Base-by-base conservation (phyloP, 1,140 invertebrate genomes). In the Nymphalis io region DNA sequence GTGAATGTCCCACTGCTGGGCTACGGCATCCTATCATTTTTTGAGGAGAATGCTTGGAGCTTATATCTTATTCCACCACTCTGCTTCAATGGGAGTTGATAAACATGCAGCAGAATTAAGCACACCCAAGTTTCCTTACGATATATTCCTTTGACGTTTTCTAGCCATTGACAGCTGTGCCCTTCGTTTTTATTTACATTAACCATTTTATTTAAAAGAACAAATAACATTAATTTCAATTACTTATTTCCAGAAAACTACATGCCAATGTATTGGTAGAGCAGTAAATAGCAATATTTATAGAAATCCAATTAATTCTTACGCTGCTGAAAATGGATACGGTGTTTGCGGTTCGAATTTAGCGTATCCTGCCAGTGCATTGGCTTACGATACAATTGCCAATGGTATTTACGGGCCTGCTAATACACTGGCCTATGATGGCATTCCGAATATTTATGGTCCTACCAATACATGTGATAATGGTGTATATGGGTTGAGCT, bases 231-330 rank as follows among this genome's bases (percentile, higher is more conserved):
- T 46, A 60, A 51, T 64, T 33, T 10, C 13, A 62, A 64, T 39
- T 53, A 60, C 5, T 33, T 5, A 46, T 46, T 76, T 73, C 40
- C 79, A 81, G 79, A 72, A 13, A 4, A 76, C 76, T 18, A 44
- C 69, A 39, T 51, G 51, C 39, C 77, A 79, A 63, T 60, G 62
- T 13, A 55, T 78, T 62, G 38, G 10, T 20, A 48, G 27, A 21
- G n/a, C 23, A 6, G 16, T 46, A 46, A 46, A 42, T 4, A 16
- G 15, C 33, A 44, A 44, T 1, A 18, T 62, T 11, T 48, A 62
- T 18, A 23, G 42, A 13, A 62, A 44, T 33, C 8, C 40, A 51
- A 23, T 11, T 15, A 48, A 16, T 59, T 10, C 6, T 20, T 20
- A 20, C 12, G 8, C 60, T 38, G n/a, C 48, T 16, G 60, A 62